Evolutionary conservation across 2,113 vertebrate genomes (phyloP).

Genomic region (Polypterus bichir): DNA sequence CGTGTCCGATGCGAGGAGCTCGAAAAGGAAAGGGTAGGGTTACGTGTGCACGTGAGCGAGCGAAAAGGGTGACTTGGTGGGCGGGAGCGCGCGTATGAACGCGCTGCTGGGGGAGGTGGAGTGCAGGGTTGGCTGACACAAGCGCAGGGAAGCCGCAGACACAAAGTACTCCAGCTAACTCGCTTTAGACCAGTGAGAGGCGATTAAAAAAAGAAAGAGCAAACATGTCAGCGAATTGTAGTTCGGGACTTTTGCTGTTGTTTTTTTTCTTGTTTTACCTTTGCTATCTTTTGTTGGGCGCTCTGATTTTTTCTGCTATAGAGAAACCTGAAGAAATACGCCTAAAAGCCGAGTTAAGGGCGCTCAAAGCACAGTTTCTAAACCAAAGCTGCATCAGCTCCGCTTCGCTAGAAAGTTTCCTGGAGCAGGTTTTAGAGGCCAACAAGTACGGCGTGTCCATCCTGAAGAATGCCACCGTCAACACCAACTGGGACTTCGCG

Average conservation of each 20-base stretch:
- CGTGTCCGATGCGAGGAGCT: no score
- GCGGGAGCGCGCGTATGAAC: no score
- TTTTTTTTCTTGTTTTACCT: slow-evolving; percentile 47
- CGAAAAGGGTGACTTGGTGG: no score
- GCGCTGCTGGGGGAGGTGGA: no score
- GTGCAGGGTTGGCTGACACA: no score
- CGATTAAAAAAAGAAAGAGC: not conserved
- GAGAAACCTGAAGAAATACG: slow-evolving; percentile 64
- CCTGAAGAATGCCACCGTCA: slow-evolving; percentile 41
- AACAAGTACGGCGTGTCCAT: slow-evolving; percentile 61
- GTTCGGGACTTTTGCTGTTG: slow-evolving; percentile 38
- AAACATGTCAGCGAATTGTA: slow-evolving; percentile 32
- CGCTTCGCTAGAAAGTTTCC: slow-evolving; percentile 53
- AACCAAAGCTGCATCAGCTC: slow-evolving; percentile 56
- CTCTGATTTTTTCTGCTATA: slow-evolving; percentile 62
- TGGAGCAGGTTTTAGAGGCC: slow-evolving; percentile 52
- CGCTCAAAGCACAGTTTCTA: slow-evolving; percentile 53
- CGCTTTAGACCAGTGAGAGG: not conserved
- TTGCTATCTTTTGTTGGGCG: slow-evolving; percentile 65
- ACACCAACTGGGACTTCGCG: slow-evolving; percentile 62
- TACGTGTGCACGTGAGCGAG: no score
- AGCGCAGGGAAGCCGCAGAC: no score
- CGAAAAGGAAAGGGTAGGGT: no score
- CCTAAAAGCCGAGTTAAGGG: slow-evolving; percentile 47
- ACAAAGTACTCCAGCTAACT: no score